Evolutionary conservation across 2,888 invertebrate genomes (phyloP).

Genomic region (Sphecodes monilicornis): DNA sequence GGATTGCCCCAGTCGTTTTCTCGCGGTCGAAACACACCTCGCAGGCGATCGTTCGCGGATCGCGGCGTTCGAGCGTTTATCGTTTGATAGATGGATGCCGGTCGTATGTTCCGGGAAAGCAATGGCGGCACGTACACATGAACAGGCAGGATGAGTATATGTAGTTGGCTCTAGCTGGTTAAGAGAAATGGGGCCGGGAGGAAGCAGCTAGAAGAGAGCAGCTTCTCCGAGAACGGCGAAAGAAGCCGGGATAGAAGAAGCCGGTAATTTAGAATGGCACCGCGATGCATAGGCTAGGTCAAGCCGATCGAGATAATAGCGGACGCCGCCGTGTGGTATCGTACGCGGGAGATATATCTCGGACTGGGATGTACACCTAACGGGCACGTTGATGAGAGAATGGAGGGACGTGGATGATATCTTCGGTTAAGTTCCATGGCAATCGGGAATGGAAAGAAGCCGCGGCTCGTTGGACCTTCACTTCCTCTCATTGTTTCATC

Average conservation of each 20-base stretch:
- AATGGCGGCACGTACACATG: background rate
- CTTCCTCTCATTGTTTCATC: conserved; percentile 83
- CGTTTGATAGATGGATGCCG: background rate
- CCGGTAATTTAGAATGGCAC: conserved; percentile 67
- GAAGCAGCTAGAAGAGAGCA: conserved; percentile 16
- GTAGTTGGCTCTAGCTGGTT: background rate
- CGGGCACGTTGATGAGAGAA: conserved; percentile 76
- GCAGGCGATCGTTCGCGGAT: background rate
- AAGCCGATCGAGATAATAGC: conserved; percentile 69
- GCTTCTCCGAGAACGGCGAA: background rate
- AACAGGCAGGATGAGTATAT: background rate
- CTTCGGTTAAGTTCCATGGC: conserved; percentile 68
- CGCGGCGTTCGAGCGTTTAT: background rate
- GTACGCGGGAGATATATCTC: conserved; percentile 63
- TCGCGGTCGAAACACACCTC: background rate
- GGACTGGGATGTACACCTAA: conserved; percentile 61
- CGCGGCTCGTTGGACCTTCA: conserved; percentile 83
- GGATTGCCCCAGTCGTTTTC: background rate
- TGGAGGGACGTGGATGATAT: conserved; percentile 72
- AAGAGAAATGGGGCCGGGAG: background rate
- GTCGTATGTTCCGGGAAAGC: conserved; percentile 10
- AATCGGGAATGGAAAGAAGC: conserved; percentile 78
- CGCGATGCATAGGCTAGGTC: conserved; percentile 63
- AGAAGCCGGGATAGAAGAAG: conserved; percentile 21
- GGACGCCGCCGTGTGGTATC: conserved; percentile 47